These are phyloP conservation scores for Tridacna crocea DNA, from an alignment of 2,888 invertebrate genomes.

Conservation along the genomic window DNA sequence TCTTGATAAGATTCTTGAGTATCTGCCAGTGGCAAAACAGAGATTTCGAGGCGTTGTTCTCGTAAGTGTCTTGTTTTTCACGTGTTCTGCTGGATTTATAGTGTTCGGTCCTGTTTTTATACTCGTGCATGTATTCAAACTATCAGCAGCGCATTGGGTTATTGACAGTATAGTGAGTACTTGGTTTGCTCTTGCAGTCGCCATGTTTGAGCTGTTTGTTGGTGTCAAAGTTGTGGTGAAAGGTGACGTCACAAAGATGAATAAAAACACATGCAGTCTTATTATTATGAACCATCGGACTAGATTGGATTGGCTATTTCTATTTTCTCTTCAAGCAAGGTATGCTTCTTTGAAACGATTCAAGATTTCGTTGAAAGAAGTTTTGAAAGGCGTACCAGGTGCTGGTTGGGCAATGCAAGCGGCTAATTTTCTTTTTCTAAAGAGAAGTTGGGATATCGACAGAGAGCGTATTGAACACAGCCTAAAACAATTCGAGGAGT, in stretches of 20 bases:
- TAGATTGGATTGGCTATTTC: conserved; percentile 94
- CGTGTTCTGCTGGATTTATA: conserved; percentile 46
- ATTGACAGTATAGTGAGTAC: conserved; percentile 49
- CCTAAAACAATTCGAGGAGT: conserved; percentile 39
- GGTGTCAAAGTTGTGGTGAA: conserved; percentile 90
- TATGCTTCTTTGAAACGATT: conserved; percentile 78
- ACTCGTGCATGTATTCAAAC: conserved; percentile 36
- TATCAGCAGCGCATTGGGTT: conserved; percentile 39
- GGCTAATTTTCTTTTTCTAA: conserved; percentile 50
- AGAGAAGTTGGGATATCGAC: conserved; percentile 51
- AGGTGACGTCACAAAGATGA: conserved; percentile 89
- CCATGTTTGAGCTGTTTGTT: conserved; percentile 89
- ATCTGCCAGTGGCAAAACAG: conserved; percentile 32
- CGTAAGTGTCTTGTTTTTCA: conserved; percentile 36
- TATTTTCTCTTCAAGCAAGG: conserved; percentile 91
- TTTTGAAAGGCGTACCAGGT: conserved; percentile 47
- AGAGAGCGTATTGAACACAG: conserved; percentile 37
- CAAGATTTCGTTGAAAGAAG: conserved; percentile 54
- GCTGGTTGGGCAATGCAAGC: conserved; percentile 64
- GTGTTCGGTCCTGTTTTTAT: conserved; percentile 49
- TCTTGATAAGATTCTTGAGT: conserved; percentile 39
- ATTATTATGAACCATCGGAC: conserved; percentile 95
- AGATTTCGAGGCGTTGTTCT: conserved; percentile 46
- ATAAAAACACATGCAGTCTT: conserved; percentile 89
- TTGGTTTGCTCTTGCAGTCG: conserved; percentile 84